These are phyloP conservation scores for human (Homo sapiens) DNA, from an alignment of 2,113 vertebrate species.

Conservation along the genomic window GRCh38 chr7:32918001-32918500, in stretches of 20 bases:
- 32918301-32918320: conserved; percentile 91
- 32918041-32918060: neutral
- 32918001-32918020: neutral
- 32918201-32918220: neutral
- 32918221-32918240: neutral
- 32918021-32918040: neutral
- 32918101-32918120: neutral
- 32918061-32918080: neutral
- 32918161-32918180: neutral
- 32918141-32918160: neutral
- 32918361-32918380: conserved; percentile 94
- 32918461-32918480: neutral
- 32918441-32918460: neutral
- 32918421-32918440: neutral
- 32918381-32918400: conserved; percentile 25
- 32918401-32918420: neutral
- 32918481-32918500: neutral
- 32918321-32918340: conserved; percentile 94
- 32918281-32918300: neutral
- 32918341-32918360: conserved; percentile 97
- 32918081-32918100: neutral
- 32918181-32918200: neutral
- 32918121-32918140: neutral
- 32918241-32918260: neutral
- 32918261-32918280: neutral